These are phyloP conservation scores for Entomyzon cyanotis DNA, from an alignment of 2,113 vertebrate species.

Conservation along the genomic window DNA sequence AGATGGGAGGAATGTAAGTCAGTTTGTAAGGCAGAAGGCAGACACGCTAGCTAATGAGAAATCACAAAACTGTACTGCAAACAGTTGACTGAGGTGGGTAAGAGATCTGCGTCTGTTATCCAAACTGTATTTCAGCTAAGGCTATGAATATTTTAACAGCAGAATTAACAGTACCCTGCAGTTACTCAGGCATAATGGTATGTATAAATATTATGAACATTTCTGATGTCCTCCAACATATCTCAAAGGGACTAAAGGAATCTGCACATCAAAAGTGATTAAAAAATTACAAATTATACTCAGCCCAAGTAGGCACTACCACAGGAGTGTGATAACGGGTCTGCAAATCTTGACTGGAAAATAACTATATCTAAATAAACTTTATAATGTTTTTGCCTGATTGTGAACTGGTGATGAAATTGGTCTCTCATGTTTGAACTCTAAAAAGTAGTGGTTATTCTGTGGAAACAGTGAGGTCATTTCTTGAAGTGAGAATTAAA, in stretches of 20 bases:
- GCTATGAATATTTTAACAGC: background rate
- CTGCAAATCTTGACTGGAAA: background rate
- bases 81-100: background rate
- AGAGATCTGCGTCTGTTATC: background rate
- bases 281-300: background rate
- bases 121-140: slow-evolving; percentile 10
- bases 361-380: background rate
- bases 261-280: background rate
- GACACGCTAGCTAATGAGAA: slow-evolving; percentile 41
- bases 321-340: background rate
- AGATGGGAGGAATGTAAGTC: slow-evolving; percentile 65
- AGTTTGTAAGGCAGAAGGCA: slow-evolving; percentile 63
- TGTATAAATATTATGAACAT: background rate
- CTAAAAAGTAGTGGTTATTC: background rate
- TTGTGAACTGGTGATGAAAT: background rate
- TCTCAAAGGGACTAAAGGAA: background rate
- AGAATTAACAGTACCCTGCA: background rate
- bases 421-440: background rate
- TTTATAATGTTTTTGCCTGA: background rate
- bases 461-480: background rate
- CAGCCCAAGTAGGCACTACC: background rate
- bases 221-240: background rate
- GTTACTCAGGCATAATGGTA: background rate
- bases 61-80: slow-evolving; percentile 26
- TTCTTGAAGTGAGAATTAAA: background rate